These are phyloP conservation scores for Gallinago media DNA, from an alignment of 2,113 vertebrate genomes.

Conservation along the genomic window DNA sequence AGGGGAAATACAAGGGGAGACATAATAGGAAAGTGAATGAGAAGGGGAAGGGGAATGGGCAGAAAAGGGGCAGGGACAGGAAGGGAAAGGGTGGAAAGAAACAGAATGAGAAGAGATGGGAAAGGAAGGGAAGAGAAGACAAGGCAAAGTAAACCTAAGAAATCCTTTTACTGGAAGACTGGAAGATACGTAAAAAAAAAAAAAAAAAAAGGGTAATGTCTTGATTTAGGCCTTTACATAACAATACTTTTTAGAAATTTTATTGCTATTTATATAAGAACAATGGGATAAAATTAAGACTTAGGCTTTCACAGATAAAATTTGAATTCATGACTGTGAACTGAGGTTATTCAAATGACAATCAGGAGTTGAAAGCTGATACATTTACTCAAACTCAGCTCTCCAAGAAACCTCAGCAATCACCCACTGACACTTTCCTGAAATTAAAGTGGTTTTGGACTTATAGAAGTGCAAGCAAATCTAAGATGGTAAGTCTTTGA, in stretches of 20 bases:
- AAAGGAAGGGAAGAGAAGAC: background rate
- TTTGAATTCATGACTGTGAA: background rate
- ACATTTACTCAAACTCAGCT: background rate
- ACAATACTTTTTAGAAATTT: background rate
- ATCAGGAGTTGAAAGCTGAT: background rate
- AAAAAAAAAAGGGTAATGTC: background rate
- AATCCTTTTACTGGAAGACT: background rate
- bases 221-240: background rate
- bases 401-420: background rate
- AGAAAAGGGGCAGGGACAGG: background rate
- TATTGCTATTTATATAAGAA: background rate
- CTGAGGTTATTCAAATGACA: background rate
- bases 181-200: background rate
- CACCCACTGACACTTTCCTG: background rate
- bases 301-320: background rate
- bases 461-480: background rate
- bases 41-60: background rate
- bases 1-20: background rate
- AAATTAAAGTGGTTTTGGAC: background rate
- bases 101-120: background rate
- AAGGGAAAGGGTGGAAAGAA: background rate
- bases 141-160: background rate
- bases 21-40: background rate
- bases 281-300: background rate
- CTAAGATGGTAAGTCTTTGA: background rate